Percentiles rank a stretch among this genome's conserved stretches.
phyloP scores from a whole-genome alignment of 2,888 invertebrate species.

The Glaucopsyche alexis region DNA sequence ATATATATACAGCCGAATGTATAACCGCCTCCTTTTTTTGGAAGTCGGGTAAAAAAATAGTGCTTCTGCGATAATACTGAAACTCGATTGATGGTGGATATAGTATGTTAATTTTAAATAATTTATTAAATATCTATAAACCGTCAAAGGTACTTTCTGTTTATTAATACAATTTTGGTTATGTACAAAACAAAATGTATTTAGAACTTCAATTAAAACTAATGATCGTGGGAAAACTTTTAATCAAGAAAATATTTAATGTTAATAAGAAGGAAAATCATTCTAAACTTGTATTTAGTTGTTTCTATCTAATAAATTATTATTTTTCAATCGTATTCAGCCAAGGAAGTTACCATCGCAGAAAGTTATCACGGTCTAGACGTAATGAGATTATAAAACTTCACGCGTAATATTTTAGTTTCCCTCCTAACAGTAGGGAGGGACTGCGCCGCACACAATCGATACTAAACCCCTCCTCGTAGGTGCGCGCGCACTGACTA shows the following conservation, averaged over 20 bases:
- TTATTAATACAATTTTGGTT: neutral
- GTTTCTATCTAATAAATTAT: neutral
- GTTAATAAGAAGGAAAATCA: neutral
- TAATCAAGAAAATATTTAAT: neutral
- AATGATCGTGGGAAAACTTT: constrained; percentile 14
- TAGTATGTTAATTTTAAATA: neutral
- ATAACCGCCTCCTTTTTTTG: too few species aligned
- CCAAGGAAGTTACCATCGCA: neutral
- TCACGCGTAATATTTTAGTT: constrained; percentile 51
- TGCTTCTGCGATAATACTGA: neutral
- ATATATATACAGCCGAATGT: too few species aligned
- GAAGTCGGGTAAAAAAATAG: too few species aligned
- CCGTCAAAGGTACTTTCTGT: neutral
- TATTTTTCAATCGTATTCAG: neutral
- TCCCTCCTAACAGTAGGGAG: constrained; percentile 52
- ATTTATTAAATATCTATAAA: too few species aligned
- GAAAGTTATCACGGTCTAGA: constrained; percentile 31
- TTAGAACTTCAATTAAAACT: neutral
- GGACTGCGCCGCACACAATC: constrained; percentile 60
- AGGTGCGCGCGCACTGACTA: constrained; percentile 62
- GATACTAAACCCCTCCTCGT: constrained; percentile 63
- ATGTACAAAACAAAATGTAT: neutral
- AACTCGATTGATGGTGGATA: neutral
- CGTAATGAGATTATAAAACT: constrained; percentile 42
- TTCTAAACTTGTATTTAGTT: neutral